These are phyloP conservation scores for Pantherophis vulpinus DNA, from an alignment of 2,797 vertebrate genomes.

Conservation along the genomic window DNA sequence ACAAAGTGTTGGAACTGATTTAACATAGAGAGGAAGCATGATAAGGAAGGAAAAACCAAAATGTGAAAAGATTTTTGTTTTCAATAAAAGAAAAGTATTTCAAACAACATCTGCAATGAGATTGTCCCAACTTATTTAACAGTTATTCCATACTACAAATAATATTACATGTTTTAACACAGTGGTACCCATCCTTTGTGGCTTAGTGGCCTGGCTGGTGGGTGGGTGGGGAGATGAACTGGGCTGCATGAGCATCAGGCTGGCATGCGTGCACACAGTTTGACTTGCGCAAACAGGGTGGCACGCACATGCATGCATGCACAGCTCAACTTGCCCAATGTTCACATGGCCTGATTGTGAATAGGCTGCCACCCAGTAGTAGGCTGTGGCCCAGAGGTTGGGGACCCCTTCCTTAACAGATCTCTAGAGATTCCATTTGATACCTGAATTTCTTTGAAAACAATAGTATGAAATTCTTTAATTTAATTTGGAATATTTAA, in stretches of 20 bases:
- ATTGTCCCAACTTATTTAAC: neutral
- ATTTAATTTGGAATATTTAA: conserved; percentile 30
- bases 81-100: neutral
- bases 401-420: neutral
- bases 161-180: neutral
- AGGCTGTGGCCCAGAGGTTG: neutral
- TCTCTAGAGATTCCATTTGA: neutral
- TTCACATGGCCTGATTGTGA: neutral
- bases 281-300: neutral
- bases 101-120: neutral
- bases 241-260: too few relatives aligned
- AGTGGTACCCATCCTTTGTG: neutral
- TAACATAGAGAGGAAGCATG: neutral
- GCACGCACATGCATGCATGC: too few relatives aligned
- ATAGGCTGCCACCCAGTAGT: neutral
- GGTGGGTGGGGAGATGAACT: neutral
- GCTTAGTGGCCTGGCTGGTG: neutral
- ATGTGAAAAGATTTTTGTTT: neutral
- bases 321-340: neutral
- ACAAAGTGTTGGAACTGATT: neutral
- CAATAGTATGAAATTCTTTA: neutral
- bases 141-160: neutral
- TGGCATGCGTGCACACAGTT: too few relatives aligned
- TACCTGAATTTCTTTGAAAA: conserved; percentile 13
- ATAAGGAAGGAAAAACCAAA: neutral